These are phyloP conservation scores for Chrysopa pallens DNA, from an alignment of 1,140 invertebrate genomes.

Conservation along the genomic window DNA sequence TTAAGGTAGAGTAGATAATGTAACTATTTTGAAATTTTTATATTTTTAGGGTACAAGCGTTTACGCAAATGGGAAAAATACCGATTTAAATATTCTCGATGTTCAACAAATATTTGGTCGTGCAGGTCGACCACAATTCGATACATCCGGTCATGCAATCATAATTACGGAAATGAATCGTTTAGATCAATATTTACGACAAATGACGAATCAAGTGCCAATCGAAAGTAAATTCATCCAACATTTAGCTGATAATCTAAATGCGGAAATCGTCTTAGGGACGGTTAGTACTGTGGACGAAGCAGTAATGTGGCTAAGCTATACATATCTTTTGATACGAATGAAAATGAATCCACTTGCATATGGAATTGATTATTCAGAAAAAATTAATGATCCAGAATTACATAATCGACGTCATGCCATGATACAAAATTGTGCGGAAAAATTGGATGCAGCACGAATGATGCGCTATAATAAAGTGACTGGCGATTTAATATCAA, in stretches of 20 bases:
- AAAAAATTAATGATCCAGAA: conserved; percentile 5
- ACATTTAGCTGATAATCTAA: conserved; percentile 87
- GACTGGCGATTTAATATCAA: conserved; percentile 55
- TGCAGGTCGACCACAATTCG: conserved; percentile 89
- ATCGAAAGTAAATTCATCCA: conserved; percentile 96
- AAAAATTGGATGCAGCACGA: conserved; percentile 72
- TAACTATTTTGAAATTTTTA: no score
- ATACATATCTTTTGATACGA: conserved; percentile 89
- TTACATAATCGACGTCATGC: conserved; percentile 8
- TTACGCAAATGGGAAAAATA: conserved; percentile 86
- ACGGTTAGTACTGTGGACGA: conserved; percentile 92
- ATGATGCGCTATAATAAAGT: conserved; percentile 85
- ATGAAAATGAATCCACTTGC: conserved; percentile 86
- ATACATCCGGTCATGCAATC: conserved; percentile 79
- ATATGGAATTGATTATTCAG: conserved; percentile 17
- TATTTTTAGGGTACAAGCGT: conserved; percentile 81
- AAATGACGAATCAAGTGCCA: conserved; percentile 91
- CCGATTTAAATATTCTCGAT: conserved; percentile 92
- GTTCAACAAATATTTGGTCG: conserved; percentile 99
- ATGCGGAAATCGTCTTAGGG: conserved; percentile 90
- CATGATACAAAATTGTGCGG: conserved; percentile 38
- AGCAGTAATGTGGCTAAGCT: conserved; percentile 94
- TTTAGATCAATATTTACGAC: conserved; percentile 80
- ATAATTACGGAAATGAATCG: conserved; percentile 93
- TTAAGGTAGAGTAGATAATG: no score